A percentile compares a stretch with the other conserved stretches of the same genome.
These are phyloP conservation scores for Monochamus alternatus DNA, from an alignment of 2,888 invertebrate species.

Conservation along the genomic window DNA sequence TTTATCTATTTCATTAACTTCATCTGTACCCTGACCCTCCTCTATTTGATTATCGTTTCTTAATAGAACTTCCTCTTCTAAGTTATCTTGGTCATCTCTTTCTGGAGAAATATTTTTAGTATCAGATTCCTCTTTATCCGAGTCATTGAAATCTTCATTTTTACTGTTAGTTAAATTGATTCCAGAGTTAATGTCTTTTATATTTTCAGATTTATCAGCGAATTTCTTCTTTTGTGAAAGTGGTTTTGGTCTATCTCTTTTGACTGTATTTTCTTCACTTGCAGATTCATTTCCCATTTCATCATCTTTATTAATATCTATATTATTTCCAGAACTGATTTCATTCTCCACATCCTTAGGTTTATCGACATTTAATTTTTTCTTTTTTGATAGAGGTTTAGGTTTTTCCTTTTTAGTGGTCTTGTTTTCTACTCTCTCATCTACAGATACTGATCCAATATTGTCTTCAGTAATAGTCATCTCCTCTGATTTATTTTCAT, in stretches of 20 bases:
- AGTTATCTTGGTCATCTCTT: too few relatives aligned
- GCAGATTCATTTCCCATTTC: background rate
- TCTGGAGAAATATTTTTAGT: too few relatives aligned
- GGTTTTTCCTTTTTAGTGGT: background rate
- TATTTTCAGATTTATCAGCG: background rate
- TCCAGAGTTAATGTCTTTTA: background rate
- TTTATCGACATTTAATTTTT: background rate
- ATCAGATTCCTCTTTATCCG: background rate
- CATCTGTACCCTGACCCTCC: background rate
- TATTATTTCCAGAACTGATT: background rate
- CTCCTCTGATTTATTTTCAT: background rate
- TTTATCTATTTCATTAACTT: background rate
- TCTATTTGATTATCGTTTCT: background rate
- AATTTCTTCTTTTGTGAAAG: slow-evolving; percentile 19
- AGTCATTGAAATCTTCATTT: background rate
- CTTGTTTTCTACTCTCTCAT: background rate
- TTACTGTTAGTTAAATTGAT: background rate
- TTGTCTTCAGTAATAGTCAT: background rate
- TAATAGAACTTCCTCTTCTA: too few relatives aligned
- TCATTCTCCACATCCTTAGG: background rate
- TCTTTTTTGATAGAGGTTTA: slow-evolving; percentile 20
- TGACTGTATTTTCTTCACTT: background rate
- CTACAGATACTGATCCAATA: background rate
- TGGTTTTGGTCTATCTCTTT: slow-evolving; percentile 11
- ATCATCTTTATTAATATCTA: background rate